Evolutionary conservation across 2,797 vertebrate genomes (phyloP), one percentile per base, ranked within the genome.

Genomic region (Carapus acus): DNA sequence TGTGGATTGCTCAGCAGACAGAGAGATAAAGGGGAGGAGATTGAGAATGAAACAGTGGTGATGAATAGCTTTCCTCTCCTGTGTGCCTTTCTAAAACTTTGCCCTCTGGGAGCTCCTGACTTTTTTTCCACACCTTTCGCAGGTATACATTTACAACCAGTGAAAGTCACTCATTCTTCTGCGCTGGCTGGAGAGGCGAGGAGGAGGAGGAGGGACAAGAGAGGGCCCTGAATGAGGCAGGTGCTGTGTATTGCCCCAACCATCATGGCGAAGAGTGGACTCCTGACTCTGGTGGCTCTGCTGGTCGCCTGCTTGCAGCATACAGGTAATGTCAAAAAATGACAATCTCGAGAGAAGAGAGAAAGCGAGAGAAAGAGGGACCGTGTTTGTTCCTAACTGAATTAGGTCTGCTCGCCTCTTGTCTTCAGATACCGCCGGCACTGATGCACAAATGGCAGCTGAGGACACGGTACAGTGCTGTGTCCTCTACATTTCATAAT

Each of bases 211-310:
- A 17, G 38, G 43, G 38, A 31, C 54, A 62, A 49, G 39, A 22
- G 27, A 42, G 34, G 33, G 37, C 45, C 54, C 29, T 63, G 55
- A 69, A n/a, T n/a, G n/a, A n/a, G n/a, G n/a, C n/a, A n/a, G n/a
- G n/a, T n/a, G n/a, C n/a, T n/a, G n/a, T n/a, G n/a, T n/a, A n/a
- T n/a, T n/a, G n/a, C n/a, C n/a, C n/a, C 29, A 20, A 44, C 9
- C 71, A 80, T 69, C 74, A 86, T 83, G 83, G 48, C 34, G 11
- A 43, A 13, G 45, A 40, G 45, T 50, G 54, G 50, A 4, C 23
- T 72, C 24, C 37, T 82, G 40, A 24, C 76, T 47, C 53, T 80
- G 23, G 52, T 59, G 0, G 52, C 45, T 20, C 36, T 79, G 14
- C 11, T 69, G 43, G 74, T 58, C 64, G 49, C 39, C 54, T 66